Conservation (phyloP, 2,113 vertebrate species). For the Chamaea fasciata region DNA sequence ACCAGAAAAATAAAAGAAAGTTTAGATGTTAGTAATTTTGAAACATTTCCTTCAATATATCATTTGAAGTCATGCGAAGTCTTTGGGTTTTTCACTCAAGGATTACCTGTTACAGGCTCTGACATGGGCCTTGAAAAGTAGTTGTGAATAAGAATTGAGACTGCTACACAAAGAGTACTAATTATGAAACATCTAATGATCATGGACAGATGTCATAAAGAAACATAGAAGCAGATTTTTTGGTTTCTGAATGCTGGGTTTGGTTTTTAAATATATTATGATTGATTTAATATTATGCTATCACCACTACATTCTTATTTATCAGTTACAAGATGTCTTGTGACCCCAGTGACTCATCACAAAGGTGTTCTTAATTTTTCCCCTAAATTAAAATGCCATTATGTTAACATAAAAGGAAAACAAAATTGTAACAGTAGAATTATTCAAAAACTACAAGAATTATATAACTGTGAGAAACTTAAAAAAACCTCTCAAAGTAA, state of each 20-base stretch:
- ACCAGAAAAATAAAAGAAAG: not conserved
- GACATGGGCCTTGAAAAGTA: not conserved
- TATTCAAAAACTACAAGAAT: not conserved
- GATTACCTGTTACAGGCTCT: not conserved
- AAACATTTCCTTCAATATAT: not conserved
- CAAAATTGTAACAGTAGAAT: not conserved
- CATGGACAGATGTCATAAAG: not conserved
- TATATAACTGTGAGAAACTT: not conserved
- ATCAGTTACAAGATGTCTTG: not conserved
- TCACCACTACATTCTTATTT: not conserved
- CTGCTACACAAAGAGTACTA: not conserved
- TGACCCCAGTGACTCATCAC: not conserved
- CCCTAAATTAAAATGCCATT: not conserved
- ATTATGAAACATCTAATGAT: not conserved
- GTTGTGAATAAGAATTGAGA: not conserved
- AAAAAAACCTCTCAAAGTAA: not conserved
- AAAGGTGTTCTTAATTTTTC: not conserved
- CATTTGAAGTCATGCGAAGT: not conserved
- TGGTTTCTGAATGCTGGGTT: accelerated
- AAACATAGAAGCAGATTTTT: not conserved
- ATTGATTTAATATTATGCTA: not conserved
- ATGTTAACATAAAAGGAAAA: not conserved
- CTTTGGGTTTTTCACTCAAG: not conserved
- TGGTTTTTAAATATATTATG: not conserved
- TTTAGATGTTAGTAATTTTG: not conserved